A percentile compares a stretch with the other conserved stretches of the same genome.
Evolutionary conservation across 2,113 vertebrate genomes (phyloP).

Genomic region (Chaetura pelagica): DNA sequence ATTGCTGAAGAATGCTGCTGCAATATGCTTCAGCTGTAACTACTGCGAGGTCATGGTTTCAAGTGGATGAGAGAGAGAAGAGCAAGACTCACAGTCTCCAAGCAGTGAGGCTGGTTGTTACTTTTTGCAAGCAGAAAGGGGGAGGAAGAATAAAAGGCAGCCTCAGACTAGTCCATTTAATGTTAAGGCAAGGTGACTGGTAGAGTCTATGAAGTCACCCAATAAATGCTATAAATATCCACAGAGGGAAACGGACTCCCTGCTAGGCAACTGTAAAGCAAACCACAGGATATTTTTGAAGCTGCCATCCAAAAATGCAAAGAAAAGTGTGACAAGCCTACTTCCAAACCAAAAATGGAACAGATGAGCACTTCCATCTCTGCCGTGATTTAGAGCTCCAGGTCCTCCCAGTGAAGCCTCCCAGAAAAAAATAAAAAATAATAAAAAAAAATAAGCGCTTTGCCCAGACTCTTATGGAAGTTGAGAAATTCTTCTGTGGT

Average conservation of each 20-base stretch:
- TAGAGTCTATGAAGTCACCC: constrained; percentile 7
- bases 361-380: neutral
- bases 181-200: constrained; percentile 16
- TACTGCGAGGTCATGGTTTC: neutral
- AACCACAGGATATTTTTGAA: constrained; percentile 53
- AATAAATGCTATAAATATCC: constrained; percentile 43
- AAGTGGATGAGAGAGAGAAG: neutral
- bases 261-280: constrained; percentile 43
- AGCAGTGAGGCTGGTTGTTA: neutral
- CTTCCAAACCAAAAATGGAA: constrained; percentile 58
- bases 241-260: constrained; percentile 33
- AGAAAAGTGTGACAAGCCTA: constrained; percentile 48
- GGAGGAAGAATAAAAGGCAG: neutral
- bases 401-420: constrained; percentile 9
- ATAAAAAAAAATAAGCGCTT: neutral
- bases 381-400: constrained; percentile 44
- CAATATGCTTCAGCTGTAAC: neutral
- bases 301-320: constrained; percentile 40
- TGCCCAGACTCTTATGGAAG: constrained; percentile 8
- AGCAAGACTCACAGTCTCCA: accelerated
- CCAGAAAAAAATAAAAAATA: neutral
- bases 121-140: neutral
- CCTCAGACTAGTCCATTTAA: neutral
- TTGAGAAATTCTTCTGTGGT: constrained; percentile 46
- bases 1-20: neutral